Evolutionary conservation across 2,888 invertebrate species (phyloP).

Genomic region (Acanthosepion pharaonis): DNA sequence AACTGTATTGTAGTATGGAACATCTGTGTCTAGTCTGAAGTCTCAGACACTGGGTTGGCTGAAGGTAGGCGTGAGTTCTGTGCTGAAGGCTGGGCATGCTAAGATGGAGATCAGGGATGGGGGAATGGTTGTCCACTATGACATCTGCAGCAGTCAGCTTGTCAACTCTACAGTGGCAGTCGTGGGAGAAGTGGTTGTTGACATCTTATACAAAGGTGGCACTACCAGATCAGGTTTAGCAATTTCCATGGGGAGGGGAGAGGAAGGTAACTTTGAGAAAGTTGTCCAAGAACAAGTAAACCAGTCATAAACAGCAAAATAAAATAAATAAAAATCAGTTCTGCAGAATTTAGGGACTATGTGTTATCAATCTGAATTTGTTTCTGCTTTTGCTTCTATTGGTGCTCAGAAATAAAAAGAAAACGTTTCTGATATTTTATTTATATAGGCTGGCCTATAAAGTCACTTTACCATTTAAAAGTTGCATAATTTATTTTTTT

Average conservation of each 20-base stretch:
- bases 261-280: not conserved
- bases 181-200: not conserved
- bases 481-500: too few species aligned
- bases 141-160: constrained; percentile 33
- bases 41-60: not conserved
- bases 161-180: not conserved
- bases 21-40: not conserved
- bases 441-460: too few species aligned
- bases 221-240: not conserved
- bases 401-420: not conserved
- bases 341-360: not conserved
- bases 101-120: not conserved
- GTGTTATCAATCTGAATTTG: not conserved
- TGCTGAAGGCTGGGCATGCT: not conserved
- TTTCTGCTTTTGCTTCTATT: not conserved
- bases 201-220: constrained; percentile 22
- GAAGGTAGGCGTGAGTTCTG: not conserved
- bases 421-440: too few species aligned
- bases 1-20: not conserved
- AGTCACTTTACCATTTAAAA: too few species aligned
- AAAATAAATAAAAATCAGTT: not conserved
- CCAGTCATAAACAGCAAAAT: not conserved
- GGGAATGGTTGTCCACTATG: not conserved
- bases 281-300: not conserved
- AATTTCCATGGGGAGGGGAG: not conserved